A percentile compares a stretch with the other conserved stretches of the same genome.
phyloP scores from a whole-genome alignment of 2,113 vertebrate genomes.

The Pantherophis guttatus region DNA sequence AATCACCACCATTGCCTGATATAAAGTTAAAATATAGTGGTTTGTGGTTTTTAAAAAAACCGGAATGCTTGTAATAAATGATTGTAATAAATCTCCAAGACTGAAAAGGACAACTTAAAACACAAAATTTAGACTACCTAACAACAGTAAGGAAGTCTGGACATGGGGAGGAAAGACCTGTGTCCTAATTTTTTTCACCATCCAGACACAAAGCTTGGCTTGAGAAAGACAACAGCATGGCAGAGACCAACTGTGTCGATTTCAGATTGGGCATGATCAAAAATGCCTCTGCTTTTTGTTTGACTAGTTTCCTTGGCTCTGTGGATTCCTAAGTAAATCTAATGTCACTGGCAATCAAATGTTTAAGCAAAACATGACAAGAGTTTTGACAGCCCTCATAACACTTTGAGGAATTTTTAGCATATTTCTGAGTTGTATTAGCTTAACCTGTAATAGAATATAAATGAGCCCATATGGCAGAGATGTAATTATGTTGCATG shows the following conservation, averaged over 20 bases:
- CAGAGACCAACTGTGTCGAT: constrained; percentile 50
- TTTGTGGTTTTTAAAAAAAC: neutral
- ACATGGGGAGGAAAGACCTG: too few species aligned
- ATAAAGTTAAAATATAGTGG: neutral
- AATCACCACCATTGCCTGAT: neutral
- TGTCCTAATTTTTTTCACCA: neutral
- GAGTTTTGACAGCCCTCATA: constrained; percentile 72
- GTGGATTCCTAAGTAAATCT: constrained; percentile 67
- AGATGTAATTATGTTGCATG: constrained; percentile 77
- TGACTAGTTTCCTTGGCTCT: constrained; percentile 53
- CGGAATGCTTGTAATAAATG: neutral
- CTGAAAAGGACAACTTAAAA: neutral
- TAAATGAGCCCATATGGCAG: constrained; percentile 82
- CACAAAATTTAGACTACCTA: neutral
- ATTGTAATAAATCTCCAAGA: neutral
- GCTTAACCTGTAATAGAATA: constrained; percentile 84
- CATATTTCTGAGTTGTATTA: constrained; percentile 76
- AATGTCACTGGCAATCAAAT: constrained; percentile 69
- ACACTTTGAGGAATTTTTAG: constrained; percentile 78
- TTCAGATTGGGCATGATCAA: constrained; percentile 42
- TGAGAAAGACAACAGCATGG: constrained; percentile 14
- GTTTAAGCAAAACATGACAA: constrained; percentile 68
- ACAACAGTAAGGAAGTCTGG: neutral
- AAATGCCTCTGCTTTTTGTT: constrained; percentile 42
- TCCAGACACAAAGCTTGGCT: neutral